These are phyloP conservation scores for Opisthograptis luteolata DNA, from an alignment of 2,888 invertebrate genomes.

Conservation along the genomic window DNA sequence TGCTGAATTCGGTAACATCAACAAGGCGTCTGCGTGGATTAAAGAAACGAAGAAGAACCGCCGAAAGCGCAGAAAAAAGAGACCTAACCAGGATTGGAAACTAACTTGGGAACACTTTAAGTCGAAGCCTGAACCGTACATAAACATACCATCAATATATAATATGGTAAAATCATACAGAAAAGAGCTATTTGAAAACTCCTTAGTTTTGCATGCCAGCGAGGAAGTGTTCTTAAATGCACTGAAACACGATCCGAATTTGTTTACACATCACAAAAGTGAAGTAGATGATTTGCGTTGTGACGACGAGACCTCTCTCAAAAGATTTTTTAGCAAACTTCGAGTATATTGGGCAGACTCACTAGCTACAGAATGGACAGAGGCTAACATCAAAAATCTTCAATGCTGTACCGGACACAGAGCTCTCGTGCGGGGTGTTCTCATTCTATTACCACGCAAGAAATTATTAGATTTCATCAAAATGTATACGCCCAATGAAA, in stretches of 20 bases:
- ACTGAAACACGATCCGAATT: slow-evolving; percentile 59
- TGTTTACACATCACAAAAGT: slow-evolving; percentile 44
- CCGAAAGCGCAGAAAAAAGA: slow-evolving; percentile 3
- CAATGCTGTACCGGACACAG: slow-evolving; percentile 44
- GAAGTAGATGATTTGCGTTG: slow-evolving; percentile 43
- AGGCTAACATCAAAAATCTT: slow-evolving; percentile 42
- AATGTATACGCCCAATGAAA: slow-evolving; percentile 52
- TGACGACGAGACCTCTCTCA: slow-evolving; percentile 44
- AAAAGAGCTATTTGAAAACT: slow-evolving; percentile 59
- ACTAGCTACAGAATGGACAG: slow-evolving; percentile 46
- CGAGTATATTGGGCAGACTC: slow-evolving; percentile 58
- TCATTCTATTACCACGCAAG: slow-evolving; percentile 44
- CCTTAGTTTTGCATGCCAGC: slow-evolving; percentile 48
- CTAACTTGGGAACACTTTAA: slow-evolving; percentile 9
- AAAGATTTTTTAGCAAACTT: slow-evolving; percentile 52
- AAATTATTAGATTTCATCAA: slow-evolving; percentile 47
- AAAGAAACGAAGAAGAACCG: not conserved
- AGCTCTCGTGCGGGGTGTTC: slow-evolving; percentile 51
- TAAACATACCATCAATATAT: slow-evolving; percentile 41
- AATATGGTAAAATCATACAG: slow-evolving; percentile 59
- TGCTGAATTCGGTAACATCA: slow-evolving; percentile 46
- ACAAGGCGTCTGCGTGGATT: slow-evolving; percentile 25
- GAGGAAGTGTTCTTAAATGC: slow-evolving; percentile 57
- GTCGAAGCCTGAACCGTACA: slow-evolving; percentile 33
- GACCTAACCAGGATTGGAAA: not conserved